A percentile compares a stretch with the other conserved stretches of the same genome.
phyloP scores from a whole-genome alignment of 1,140 invertebrate species.

The Drosophila aff. region DNA sequence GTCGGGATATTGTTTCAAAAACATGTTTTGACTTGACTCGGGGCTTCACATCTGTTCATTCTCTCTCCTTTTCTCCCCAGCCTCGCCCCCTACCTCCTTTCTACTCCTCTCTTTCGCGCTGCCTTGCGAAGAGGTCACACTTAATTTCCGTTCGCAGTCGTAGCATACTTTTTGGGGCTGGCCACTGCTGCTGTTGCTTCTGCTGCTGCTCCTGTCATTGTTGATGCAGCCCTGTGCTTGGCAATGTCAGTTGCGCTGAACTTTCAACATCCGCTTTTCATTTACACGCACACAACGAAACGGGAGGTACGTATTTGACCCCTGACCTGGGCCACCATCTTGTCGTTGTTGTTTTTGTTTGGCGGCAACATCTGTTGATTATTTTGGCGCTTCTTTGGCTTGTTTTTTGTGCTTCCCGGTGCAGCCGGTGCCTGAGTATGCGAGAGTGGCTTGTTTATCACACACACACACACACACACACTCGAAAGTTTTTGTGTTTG shows the following conservation, averaged over 20 bases:
- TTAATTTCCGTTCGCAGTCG: conserved; percentile 79
- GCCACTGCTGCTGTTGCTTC: conserved; percentile 21
- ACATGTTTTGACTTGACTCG: not conserved
- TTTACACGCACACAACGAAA: conserved; percentile 58
- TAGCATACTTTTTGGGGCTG: conserved; percentile 73
- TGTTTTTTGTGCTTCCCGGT: conserved; percentile 55
- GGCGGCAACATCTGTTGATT: conserved; percentile 81
- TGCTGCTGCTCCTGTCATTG: conserved; percentile 61
- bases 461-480: conserved; percentile 39
- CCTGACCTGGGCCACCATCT: conserved; percentile 16
- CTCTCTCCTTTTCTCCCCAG: not conserved
- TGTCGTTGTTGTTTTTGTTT: conserved; percentile 51
- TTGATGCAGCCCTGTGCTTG: conserved; percentile 68
- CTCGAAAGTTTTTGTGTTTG: conserved; percentile 67
- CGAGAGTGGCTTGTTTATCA: conserved; percentile 42
- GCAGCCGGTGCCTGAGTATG: conserved; percentile 22
- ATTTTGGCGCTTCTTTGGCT: conserved; percentile 66
- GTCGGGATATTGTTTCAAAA: not conserved
- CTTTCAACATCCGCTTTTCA: conserved; percentile 83
- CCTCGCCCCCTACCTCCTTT: not conserved
- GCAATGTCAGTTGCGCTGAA: conserved; percentile 74
- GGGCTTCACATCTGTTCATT: not conserved
- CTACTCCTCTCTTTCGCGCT: conserved; percentile 27
- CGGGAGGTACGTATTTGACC: conserved; percentile 23
- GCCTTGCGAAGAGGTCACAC: conserved; percentile 78